Percentiles rank a stretch among this genome's conserved stretches.
phyloP scores from a whole-genome alignment of 2,113 vertebrate species.

The Calyptomena viridis region DNA sequence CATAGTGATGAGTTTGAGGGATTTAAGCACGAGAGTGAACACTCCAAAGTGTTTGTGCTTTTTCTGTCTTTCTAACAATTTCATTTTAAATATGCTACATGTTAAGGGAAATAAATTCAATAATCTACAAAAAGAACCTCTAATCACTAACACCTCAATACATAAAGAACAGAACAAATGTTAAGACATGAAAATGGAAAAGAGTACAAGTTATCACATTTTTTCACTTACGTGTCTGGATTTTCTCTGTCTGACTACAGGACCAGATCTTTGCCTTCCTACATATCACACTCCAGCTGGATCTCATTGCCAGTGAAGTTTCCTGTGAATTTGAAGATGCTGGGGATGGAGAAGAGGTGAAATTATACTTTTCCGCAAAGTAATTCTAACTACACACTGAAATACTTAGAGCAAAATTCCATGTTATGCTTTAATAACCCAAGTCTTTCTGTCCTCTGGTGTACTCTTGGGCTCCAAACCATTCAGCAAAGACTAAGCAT shows the following conservation, averaged over 20 bases:
- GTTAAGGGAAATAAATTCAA: background rate
- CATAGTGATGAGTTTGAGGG: background rate
- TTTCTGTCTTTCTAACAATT: background rate
- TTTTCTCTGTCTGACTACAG: background rate
- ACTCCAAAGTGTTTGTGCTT: background rate
- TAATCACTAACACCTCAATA: background rate
- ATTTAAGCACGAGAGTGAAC: background rate
- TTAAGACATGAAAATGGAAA: background rate
- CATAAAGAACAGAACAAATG: background rate
- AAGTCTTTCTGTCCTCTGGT: background rate
- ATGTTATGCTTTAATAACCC: background rate
- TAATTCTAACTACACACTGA: background rate
- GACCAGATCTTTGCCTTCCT: background rate
- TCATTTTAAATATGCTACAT: background rate
- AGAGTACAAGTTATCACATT: background rate
- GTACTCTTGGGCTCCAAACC: background rate
- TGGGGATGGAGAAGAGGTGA: fast-evolving
- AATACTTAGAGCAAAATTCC: background rate
- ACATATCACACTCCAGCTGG: background rate
- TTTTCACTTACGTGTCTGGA: background rate
- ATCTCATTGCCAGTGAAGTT: background rate
- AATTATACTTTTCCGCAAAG: background rate
- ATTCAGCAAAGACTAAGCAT: background rate
- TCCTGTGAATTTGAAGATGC: background rate
- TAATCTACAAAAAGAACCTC: background rate